Base-by-base conservation (phyloP, 2,888 invertebrate species). In the Phorcus lineatus region DNA sequence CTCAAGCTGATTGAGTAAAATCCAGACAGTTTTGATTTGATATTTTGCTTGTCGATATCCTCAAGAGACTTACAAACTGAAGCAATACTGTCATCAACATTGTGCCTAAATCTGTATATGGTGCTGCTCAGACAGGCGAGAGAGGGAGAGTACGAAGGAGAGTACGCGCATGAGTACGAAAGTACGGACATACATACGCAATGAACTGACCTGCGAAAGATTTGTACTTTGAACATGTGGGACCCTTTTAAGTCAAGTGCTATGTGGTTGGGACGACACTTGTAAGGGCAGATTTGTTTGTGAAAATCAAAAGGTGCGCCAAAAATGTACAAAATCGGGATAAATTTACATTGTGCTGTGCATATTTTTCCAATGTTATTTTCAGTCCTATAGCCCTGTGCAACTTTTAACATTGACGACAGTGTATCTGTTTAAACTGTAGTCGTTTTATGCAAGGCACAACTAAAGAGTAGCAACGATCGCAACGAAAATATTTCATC, bases 1-100 rank as follows among this genome's bases (percentile, higher is more conserved):
- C 57, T 57, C 57, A 24, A 57, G 57, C 19, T 22, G 19, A 24
- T 53, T 47, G 13, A 22, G 53, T 52, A 54, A 22, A 52, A 24
- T 52, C 31, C 52, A 24, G 53, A 52, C 24, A 22, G 53, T 52
- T 52, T 22, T 52, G 22, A 17, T 24, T 47, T 52, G 22, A 11
- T 52, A 52, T 54, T 52, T 75, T n/a, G 52, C 52, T 54, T 75
- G 75, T 54, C 53, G 17, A 54, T 36, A 31, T 52, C 13, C 52
- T 22, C 75, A 52, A 13, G 22, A 47, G 47, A 47, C 47, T 11
- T 47, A 54, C 53, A 53, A 17, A 53, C 75, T 22, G 22, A 74
- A 75, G 75, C 75, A 75, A 75, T 75, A 75, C 31, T 54, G 54
- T 75, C 75, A 47, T 47, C 47, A 75, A 75, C 75, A 75, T 75